These are phyloP conservation scores for Potamilus streckersoni DNA, from an alignment of 1,140 invertebrate genomes.

Conservation along the genomic window DNA sequence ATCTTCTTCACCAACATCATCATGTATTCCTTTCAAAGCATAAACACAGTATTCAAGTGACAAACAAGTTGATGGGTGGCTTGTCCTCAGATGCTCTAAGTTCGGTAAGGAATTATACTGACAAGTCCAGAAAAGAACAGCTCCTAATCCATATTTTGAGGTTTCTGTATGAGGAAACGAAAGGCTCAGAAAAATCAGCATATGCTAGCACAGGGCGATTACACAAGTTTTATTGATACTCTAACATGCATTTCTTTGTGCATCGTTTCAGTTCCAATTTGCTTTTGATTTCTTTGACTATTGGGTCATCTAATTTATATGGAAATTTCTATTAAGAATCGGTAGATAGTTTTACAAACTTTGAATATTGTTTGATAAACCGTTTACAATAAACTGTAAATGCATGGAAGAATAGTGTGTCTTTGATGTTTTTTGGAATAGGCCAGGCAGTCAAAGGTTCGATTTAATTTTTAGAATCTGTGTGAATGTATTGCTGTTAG, in stretches of 20 bases:
- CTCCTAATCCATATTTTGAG: conserved; percentile 4
- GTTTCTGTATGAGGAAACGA: conserved; percentile 1
- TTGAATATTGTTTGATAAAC: neutral
- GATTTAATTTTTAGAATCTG: neutral
- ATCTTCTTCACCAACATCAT: too few relatives aligned
- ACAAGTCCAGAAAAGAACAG: neutral
- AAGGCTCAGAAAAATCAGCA: conserved; percentile 11
- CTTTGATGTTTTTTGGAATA: conserved; percentile 3
- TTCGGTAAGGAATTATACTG: too few relatives aligned
- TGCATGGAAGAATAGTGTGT: neutral
- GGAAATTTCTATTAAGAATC: conserved; percentile 1
- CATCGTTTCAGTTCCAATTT: neutral
- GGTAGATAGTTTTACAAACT: neutral
- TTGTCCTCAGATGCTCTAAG: too few relatives aligned
- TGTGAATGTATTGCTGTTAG: conserved; percentile 3
- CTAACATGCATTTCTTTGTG: conserved; percentile 2
- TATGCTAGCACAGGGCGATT: conserved; percentile 7
- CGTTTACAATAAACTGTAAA: conserved; percentile 7
- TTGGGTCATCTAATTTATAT: neutral
- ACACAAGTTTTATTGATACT: conserved; percentile 3
- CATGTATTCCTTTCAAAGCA: conserved; percentile 1
- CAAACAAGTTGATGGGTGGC: too few relatives aligned
- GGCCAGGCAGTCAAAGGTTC: neutral
- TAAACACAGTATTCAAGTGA: too few relatives aligned
- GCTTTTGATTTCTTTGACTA: neutral